Conservation (phyloP, 1,140 invertebrate genomes). For the Plutomurus gul region DNA sequence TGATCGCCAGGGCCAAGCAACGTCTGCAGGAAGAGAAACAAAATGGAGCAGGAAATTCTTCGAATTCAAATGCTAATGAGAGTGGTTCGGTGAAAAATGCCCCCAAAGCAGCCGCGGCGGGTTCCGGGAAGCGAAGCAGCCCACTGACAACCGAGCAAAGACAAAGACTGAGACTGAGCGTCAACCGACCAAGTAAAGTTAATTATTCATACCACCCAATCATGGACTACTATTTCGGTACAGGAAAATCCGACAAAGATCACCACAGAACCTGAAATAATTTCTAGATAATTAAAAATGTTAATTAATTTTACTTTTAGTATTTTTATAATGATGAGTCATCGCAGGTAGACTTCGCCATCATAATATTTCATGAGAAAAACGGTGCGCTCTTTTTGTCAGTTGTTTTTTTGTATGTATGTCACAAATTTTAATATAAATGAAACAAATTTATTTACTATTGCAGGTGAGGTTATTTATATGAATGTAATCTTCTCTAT, state of each 20-base stretch:
- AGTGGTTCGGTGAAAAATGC: neutral
- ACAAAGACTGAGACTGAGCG: slow-evolving; percentile 35
- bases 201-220: slow-evolving; percentile 86
- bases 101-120: neutral
- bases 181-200: slow-evolving; percentile 58
- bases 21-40: neutral
- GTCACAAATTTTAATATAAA: too few relatives aligned
- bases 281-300: too few relatives aligned
- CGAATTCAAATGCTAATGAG: neutral
- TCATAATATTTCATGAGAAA: too few relatives aligned
- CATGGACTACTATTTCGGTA: slow-evolving; percentile 69
- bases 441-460: too few relatives aligned
- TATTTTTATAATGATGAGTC: neutral
- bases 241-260: neutral
- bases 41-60: neutral
- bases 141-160: neutral
- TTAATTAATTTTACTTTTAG: neutral
- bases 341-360: too few relatives aligned
- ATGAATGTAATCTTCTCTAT: too few relatives aligned
- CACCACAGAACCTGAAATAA: neutral
- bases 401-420: too few relatives aligned
- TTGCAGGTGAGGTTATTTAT: too few relatives aligned
- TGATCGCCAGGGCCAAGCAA: neutral
- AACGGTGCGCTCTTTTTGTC: too few relatives aligned
- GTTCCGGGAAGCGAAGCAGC: neutral